Conservation (phyloP, 92 coral and sea anemone genomes). For the Muricea muricata region DNA sequence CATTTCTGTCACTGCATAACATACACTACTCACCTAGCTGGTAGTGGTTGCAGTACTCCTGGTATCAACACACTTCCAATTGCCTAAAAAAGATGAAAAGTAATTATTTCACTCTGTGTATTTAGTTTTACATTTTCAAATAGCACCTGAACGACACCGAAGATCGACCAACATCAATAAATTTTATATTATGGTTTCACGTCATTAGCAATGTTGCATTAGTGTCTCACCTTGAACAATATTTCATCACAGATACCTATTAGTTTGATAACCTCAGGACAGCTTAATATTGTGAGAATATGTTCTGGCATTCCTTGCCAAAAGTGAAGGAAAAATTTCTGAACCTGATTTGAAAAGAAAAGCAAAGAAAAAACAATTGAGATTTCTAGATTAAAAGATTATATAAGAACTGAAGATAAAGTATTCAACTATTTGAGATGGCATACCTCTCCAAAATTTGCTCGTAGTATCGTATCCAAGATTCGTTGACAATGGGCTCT, state of each 20-base stretch:
- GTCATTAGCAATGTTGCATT: background rate
- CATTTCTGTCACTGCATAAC: no score
- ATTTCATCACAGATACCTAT: slow-evolving; percentile 92
- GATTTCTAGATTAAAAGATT: background rate
- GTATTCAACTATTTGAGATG: no score
- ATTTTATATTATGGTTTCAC: no score
- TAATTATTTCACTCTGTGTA: background rate
- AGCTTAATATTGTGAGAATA: slow-evolving; percentile 87
- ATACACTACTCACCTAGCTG: slow-evolving; percentile 97
- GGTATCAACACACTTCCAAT: slow-evolving; percentile 97
- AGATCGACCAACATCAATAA: no score
- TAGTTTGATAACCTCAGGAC: slow-evolving; percentile 82
- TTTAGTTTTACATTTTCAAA: no score
- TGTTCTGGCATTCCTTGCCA: slow-evolving; percentile 99
- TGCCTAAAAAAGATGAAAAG: slow-evolving; percentile 57
- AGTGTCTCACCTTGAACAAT: slow-evolving; percentile 74
- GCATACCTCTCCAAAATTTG: slow-evolving; percentile 99
- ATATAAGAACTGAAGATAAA: background rate
- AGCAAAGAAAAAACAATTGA: no score
- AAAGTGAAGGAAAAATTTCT: slow-evolving; percentile 93
- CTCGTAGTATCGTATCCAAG: slow-evolving; percentile 91
- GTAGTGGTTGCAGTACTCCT: slow-evolving; percentile 94
- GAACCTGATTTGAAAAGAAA: slow-evolving; percentile 72
- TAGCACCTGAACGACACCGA: no score
- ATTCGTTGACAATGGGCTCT: slow-evolving; percentile 98